Evolutionary conservation across 2,797 vertebrate genomes (phyloP), one percentile per base, ranked within the genome.

Genomic region (Characodon lateralis): DNA sequence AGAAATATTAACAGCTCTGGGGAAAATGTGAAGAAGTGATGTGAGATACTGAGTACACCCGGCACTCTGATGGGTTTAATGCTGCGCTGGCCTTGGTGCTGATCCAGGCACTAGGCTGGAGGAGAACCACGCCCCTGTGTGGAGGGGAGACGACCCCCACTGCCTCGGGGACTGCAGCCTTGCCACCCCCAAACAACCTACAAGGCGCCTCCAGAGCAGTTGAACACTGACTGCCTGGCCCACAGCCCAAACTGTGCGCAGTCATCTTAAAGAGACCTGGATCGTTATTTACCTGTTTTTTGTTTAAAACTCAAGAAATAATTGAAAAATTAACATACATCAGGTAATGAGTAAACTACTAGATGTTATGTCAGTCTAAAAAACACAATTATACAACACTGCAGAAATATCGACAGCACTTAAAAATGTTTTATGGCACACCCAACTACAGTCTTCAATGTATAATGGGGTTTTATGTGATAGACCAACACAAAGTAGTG

Each of bases 31-130:
- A 20, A 20, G 53, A 24, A 55, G 22, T 7, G 53, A 26, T 46
- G 41, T 24, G 35, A 22, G 35, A 7, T 41, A 12, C 22, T 2
- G 22, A 43, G 65, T 68, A 20, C 8, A 31, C 2, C 31, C 31
- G 18, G 18, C 18, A 39, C 31, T 65, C 61, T 8, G 3, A 28
- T 12, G 39, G 14, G 66, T 69, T 46, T 14, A 18, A 13, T 46
- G 72, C 14, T 53, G 50, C 79, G 70, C 84, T 91, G 85, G 83
- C 82, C 87, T 83, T 84, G 88, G 89, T 90, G 18, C 90, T 88
- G 85, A 79, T 88, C 76, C 82, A 72, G 61, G 26, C 68, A 35
- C 24, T 16, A 69, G 66, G 31, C 66, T 65, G 56, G 50, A 74
- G 50, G 2, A 35, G 80, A 50, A 73, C 88, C 89, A 89, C 91